Conservation (phyloP, 2,113 vertebrate genomes). For the Neopipo cinnamomea region DNA sequence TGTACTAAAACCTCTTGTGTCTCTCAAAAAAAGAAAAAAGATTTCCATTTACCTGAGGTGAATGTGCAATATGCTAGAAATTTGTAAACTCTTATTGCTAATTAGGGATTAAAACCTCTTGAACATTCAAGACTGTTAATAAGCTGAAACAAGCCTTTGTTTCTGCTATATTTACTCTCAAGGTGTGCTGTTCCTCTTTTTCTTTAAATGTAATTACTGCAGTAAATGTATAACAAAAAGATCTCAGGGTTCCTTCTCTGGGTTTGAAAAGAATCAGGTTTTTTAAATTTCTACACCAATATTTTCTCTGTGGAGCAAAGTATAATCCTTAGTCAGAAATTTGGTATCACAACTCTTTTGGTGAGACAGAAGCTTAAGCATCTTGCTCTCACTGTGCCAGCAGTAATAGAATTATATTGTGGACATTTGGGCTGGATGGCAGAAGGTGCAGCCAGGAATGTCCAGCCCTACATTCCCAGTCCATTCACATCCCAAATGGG, state of each 20-base stretch:
- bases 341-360: not conserved
- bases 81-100: not conserved
- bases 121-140: not conserved
- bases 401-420: rapidly evolving
- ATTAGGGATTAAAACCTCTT: not conserved
- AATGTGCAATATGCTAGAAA: not conserved
- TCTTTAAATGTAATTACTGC: not conserved
- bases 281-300: not conserved
- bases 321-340: not conserved
- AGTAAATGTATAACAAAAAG: not conserved
- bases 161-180: not conserved
- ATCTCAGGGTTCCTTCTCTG: not conserved
- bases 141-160: not conserved
- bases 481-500: not conserved
- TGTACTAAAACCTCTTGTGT: not conserved
- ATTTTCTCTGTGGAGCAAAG: not conserved
- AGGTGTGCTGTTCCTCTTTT: not conserved
- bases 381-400: not conserved
- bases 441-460: not conserved
- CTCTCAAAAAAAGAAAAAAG: not conserved
- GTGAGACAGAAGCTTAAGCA: not conserved
- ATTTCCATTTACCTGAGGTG: not conserved
- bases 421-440: rapidly evolving
- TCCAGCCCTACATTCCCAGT: not conserved
- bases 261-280: not conserved